These are phyloP conservation scores for Agrotis segetum DNA, from an alignment of 2,888 invertebrate genomes.

Conservation along the genomic window DNA sequence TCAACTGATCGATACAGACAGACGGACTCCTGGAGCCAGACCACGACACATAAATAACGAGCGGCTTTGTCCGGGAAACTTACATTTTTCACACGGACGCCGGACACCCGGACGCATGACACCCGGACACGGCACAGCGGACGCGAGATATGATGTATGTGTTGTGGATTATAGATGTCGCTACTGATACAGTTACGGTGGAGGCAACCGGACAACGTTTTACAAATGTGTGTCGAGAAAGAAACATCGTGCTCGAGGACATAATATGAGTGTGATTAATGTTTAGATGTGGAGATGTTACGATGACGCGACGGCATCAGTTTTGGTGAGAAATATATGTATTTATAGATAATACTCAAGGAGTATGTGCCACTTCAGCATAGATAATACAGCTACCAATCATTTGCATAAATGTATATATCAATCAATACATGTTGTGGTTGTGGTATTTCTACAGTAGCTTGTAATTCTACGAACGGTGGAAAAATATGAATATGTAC, in stretches of 20 bases:
- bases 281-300: not conserved
- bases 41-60: slow-evolving; percentile 34
- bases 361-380: not conserved
- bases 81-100: slow-evolving; percentile 32
- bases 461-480: too few species aligned
- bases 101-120: slow-evolving; percentile 27
- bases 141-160: slow-evolving; percentile 30
- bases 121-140: slow-evolving; percentile 14
- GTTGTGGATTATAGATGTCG: slow-evolving; percentile 24
- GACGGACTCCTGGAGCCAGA: slow-evolving; percentile 5
- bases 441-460: too few species aligned
- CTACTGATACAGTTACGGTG: slow-evolving; percentile 1
- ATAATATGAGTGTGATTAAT: not conserved
- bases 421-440: too few species aligned
- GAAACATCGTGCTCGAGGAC: not conserved
- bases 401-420: too few species aligned
- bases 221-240: not conserved
- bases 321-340: not conserved
- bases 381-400: not conserved
- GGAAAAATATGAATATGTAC: too few species aligned
- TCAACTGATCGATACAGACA: slow-evolving; percentile 24
- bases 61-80: slow-evolving; percentile 35
- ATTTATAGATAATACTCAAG: not conserved
- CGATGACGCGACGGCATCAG: not conserved
- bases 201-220: not conserved